Evolutionary conservation across 2,113 vertebrate genomes (phyloP), one percentile per base, ranked within the genome.

Genomic region (Rhegmatorhina hoffmannsi): DNA sequence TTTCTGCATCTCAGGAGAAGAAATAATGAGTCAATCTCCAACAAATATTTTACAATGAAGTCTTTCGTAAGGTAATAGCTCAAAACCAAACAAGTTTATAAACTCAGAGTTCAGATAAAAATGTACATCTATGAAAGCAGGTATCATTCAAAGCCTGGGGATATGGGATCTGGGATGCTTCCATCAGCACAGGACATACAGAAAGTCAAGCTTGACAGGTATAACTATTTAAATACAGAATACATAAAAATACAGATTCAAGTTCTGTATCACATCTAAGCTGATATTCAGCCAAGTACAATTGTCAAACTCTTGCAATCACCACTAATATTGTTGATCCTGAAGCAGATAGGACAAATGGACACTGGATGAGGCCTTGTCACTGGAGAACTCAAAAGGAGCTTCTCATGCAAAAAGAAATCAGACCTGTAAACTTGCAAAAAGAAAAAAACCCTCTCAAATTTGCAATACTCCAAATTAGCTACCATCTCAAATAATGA

Each of bases 151-250:
- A 16, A 50, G 26, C 68, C 56, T 2, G 2, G 13, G 9, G 15
- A 40, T 78, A 58, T 4, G 10, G 18, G 67, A 89, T 49, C 16
- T 78, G 43, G 47, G 26, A 67, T 50, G 9, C 44, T 77, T 59
- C 58, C 18, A 50, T 14, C 24, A 86, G 33, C 33, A 56, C 1
- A 55, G 28, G 46, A 73, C 34, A 76, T 0, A n/a, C 17, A 38
- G 7, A 21, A 58, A 86, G 15, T 28, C 4, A 56, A 17, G 5
- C 19, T 76, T 0, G 0, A 40, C 20, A 70, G 6, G 29, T 52
- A 5, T 10, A 60, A 73, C 44, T 17, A 68, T 3, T 43, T 24
- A 50, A 82, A 84, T 1, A 2, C 24, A 49, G n/a, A 19, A 63
- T 52, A 53, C 21, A 78, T 53, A 75, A 73, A 76, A 77, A 89